Evolutionary conservation across 2,113 vertebrate species (phyloP).

Genomic region (Cavia porcellus): DNA sequence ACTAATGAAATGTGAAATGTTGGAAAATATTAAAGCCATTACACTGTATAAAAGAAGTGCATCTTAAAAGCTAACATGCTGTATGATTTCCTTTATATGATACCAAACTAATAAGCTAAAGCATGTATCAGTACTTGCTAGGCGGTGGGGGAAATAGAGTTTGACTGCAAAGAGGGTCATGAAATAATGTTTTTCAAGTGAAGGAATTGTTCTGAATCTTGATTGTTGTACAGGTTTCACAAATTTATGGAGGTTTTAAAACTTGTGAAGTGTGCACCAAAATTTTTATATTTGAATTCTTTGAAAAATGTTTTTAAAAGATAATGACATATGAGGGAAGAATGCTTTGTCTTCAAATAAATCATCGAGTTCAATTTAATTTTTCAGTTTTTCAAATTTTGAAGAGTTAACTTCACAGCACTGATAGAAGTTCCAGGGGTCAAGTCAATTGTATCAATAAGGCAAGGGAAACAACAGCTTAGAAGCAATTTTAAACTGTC

Average conservation of each 20-base stretch:
- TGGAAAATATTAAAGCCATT: conserved; percentile 1
- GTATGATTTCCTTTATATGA: background rate
- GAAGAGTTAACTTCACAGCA: background rate
- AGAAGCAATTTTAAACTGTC: conserved; percentile 29
- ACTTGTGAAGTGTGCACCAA: background rate
- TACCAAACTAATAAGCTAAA: background rate
- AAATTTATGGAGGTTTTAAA: background rate
- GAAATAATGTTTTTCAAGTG: background rate
- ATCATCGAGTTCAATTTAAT: conserved; percentile 44
- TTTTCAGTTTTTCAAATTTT: conserved; percentile 56
- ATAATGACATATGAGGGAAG: background rate
- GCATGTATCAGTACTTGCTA: background rate
- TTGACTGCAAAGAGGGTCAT: background rate
- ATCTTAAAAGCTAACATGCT: background rate
- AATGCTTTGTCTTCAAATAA: conserved; percentile 38
- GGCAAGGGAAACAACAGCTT: background rate
- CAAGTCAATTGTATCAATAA: conserved; percentile 59
- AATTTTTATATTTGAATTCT: conserved; percentile 19
- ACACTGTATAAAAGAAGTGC: background rate
- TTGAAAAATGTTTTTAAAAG: conserved; percentile 26
- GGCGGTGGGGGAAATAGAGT: background rate
- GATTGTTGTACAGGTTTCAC: background rate
- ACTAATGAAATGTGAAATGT: background rate
- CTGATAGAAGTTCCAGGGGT: background rate
- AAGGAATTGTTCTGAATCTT: background rate